phyloP scores from a whole-genome alignment of 23 tunicate genomes.

The Halocynthia aurantium region DNA sequence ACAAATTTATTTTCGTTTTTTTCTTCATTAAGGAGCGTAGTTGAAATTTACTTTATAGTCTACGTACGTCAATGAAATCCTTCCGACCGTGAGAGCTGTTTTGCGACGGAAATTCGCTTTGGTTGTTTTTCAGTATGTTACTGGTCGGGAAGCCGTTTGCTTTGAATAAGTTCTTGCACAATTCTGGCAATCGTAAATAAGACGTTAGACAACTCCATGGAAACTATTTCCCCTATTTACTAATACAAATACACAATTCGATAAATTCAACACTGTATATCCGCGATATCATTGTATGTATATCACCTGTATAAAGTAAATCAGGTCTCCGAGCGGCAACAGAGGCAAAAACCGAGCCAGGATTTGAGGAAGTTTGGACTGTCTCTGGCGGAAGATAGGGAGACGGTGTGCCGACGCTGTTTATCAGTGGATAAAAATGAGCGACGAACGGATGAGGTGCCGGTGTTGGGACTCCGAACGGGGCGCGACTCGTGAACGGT shows the following conservation, averaged over 20 bases:
- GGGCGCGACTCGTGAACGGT: not conserved
- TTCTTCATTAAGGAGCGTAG: not conserved
- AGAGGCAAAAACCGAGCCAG: conserved; percentile 9
- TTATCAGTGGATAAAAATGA: conserved; percentile 62
- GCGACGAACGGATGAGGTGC: conserved; percentile 69
- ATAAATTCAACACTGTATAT: too few relatives aligned
- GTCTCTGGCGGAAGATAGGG: conserved; percentile 19
- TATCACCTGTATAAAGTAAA: conserved; percentile 16
- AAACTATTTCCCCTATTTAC: not conserved
- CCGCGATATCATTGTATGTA: too few relatives aligned
- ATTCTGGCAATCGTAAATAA: not conserved
- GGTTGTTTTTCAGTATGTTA: too few relatives aligned
- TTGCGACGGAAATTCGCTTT: too few relatives aligned
- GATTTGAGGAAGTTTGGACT: conserved; percentile 25
- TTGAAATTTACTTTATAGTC: too few relatives aligned
- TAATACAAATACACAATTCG: too few relatives aligned
- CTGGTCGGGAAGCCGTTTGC: not conserved
- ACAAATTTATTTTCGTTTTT: not conserved
- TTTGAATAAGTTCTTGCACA: conserved; percentile 21
- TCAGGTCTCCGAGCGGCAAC: conserved; percentile 16
- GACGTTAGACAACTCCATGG: not conserved
- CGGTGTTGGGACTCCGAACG: conserved; percentile 31
- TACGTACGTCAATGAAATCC: too few relatives aligned
- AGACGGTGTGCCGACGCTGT: conserved; percentile 29
- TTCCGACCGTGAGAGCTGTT: too few relatives aligned